phyloP scores from a whole-genome alignment of 2,113 vertebrate species.

The Anguilla rostrata region DNA sequence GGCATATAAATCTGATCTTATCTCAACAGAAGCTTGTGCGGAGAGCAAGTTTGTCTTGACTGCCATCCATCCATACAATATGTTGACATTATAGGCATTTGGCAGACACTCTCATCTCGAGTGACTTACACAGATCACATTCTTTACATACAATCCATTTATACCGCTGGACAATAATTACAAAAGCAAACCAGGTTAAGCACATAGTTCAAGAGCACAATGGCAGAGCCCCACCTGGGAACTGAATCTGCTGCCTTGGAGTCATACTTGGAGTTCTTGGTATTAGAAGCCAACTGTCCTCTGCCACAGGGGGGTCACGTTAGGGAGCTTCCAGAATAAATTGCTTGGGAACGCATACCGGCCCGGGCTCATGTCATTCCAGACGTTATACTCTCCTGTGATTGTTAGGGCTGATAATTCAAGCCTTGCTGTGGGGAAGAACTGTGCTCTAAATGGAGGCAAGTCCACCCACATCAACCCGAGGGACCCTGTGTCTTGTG shows the following conservation, averaged over 20 bases:
- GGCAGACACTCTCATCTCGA: neutral
- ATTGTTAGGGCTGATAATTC: neutral
- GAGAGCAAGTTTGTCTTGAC: neutral
- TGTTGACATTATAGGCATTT: neutral
- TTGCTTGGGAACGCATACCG: neutral
- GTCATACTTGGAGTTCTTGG: too few relatives aligned
- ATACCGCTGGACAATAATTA: too few relatives aligned
- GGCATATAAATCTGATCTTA: neutral
- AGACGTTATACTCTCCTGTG: neutral
- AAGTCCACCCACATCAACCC: neutral
- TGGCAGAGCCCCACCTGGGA: too few relatives aligned
- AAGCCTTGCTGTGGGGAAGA: neutral
- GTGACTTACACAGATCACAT: neutral
- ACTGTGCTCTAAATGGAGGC: neutral
- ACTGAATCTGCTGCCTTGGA: too few relatives aligned
- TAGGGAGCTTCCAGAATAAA: too few relatives aligned
- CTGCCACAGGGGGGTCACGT: too few relatives aligned
- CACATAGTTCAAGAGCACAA: too few relatives aligned
- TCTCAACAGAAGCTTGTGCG: neutral
- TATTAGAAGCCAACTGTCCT: too few relatives aligned
- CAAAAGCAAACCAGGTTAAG: too few relatives aligned
- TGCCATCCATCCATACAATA: neutral
- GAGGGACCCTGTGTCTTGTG: neutral
- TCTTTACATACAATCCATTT: too few relatives aligned
- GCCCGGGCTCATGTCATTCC: neutral